Conservation (phyloP, 1,140 invertebrate species). For the Zaprionus ornatus region DNA sequence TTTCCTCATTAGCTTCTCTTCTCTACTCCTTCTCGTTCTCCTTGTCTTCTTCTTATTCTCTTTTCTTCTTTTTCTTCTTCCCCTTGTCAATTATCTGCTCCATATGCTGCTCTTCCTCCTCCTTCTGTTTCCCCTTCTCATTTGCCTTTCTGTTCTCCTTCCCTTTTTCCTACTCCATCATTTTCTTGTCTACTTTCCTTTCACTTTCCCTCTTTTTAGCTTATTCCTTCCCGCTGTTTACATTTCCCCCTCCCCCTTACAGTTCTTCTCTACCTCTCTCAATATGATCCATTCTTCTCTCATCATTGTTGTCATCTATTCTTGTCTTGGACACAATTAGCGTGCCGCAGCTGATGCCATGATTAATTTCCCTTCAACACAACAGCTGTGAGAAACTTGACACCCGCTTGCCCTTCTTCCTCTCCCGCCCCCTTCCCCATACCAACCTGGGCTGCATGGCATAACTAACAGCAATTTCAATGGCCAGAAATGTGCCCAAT, state of each 20-base stretch:
- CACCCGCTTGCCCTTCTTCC: not conserved
- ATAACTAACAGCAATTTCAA: constrained; percentile 86
- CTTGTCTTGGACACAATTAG: constrained; percentile 56
- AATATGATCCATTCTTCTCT: not conserved
- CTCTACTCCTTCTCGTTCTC: not conserved
- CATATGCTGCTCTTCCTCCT: too few relatives aligned
- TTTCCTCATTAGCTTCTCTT: too few relatives aligned
- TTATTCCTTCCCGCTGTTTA: too few relatives aligned
- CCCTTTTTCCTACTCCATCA: too few relatives aligned
- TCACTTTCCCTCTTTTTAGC: too few relatives aligned
- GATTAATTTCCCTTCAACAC: constrained; percentile 57
- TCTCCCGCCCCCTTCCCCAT: not conserved
- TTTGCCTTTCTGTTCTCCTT: too few relatives aligned
- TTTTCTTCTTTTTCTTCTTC: too few relatives aligned
- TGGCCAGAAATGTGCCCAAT: constrained; percentile 88
- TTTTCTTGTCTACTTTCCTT: too few relatives aligned
- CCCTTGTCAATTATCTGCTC: too few relatives aligned
- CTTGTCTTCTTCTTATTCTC: too few relatives aligned
- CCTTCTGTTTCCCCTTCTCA: too few relatives aligned
- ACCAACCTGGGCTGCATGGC: constrained; percentile 84
- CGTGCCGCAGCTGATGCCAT: constrained; percentile 47
- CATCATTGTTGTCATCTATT: constrained; percentile 24
- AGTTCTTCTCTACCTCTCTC: not conserved
- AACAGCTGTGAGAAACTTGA: constrained; percentile 35
- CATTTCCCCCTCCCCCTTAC: too few relatives aligned